A percentile compares a stretch with the other conserved stretches of the same genome.
These are phyloP conservation scores for Dascillus cervinus DNA, from an alignment of 2,888 invertebrate species.

Conservation along the genomic window DNA sequence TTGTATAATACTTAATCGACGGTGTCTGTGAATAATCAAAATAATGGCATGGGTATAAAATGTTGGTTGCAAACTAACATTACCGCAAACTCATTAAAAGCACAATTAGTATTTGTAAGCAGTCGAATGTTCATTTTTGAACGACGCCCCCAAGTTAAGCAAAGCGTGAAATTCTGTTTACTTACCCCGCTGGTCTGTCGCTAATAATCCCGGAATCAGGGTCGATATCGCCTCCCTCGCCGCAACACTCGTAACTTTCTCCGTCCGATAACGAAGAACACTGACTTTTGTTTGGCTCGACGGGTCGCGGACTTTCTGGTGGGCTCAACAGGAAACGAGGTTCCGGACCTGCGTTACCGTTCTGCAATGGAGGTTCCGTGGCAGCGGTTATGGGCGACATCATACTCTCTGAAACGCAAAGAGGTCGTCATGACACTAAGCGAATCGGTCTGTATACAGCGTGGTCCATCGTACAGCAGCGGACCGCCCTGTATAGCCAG, in stretches of 20 bases:
- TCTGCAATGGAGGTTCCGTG: constrained; percentile 13
- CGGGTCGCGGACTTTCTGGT: constrained; percentile 46
- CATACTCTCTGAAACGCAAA: constrained; percentile 28
- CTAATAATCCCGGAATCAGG: constrained; percentile 31
- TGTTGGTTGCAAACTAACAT: too few relatives aligned
- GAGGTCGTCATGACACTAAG: too few relatives aligned
- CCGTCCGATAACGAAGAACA: constrained; percentile 62
- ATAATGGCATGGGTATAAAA: too few relatives aligned
- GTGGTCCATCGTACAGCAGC: too few relatives aligned
- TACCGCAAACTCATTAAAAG: too few relatives aligned
- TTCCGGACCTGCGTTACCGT: constrained; percentile 35
- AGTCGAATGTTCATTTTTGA: too few relatives aligned
- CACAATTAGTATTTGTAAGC: too few relatives aligned
- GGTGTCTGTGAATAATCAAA: too few relatives aligned
- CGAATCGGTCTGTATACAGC: too few relatives aligned
- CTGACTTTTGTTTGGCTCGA: constrained; percentile 38
- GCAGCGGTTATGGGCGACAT: constrained; percentile 28
- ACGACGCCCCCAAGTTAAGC: too few relatives aligned
- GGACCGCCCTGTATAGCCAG: too few relatives aligned
- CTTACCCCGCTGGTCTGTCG: constrained; percentile 24
- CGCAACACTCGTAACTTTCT: constrained; percentile 76
- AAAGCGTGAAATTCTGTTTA: constrained; percentile 3
- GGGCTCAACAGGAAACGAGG: constrained; percentile 34
- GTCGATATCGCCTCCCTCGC: constrained; percentile 52
- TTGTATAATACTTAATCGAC: too few relatives aligned